Percentiles rank a stretch among this genome's conserved stretches.
phyloP scores from a whole-genome alignment of 2,113 vertebrate species.

The Nothocercus nigrocapillus region DNA sequence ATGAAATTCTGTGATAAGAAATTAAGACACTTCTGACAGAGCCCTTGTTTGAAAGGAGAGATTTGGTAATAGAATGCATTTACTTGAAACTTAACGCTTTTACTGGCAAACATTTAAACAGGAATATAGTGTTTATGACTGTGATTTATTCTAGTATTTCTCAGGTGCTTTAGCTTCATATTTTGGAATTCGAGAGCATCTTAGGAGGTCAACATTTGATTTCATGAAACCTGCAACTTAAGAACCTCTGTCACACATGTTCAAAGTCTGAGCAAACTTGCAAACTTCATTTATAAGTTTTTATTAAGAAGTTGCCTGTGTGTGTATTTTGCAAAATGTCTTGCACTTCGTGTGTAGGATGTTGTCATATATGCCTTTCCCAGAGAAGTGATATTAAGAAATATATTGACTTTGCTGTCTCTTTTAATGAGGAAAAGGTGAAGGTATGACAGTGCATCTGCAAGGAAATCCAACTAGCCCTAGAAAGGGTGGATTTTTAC shows the following conservation, averaged over 20 bases:
- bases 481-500: background rate
- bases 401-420: background rate
- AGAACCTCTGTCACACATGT: background rate
- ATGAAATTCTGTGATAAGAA: slow-evolving; percentile 85
- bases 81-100: slow-evolving; percentile 56
- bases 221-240: background rate
- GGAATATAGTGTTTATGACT: background rate
- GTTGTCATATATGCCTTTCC: background rate
- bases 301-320: background rate
- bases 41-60: slow-evolving; percentile 74
- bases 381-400: background rate
- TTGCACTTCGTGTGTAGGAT: background rate
- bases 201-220: background rate
- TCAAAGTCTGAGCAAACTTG: background rate
- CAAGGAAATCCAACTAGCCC: background rate
- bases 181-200: background rate
- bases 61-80: slow-evolving; percentile 65
- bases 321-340: background rate
- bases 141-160: slow-evolving; percentile 16
- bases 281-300: background rate
- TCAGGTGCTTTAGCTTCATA: background rate
- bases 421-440: background rate
- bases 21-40: slow-evolving; percentile 84
- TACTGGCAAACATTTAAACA: slow-evolving; percentile 39
- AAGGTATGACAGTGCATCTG: background rate